A percentile compares a stretch with the other conserved stretches of the same genome.
Evolutionary conservation across 2,888 invertebrate species (phyloP).

Genomic region (Polymixis flavicincta): DNA sequence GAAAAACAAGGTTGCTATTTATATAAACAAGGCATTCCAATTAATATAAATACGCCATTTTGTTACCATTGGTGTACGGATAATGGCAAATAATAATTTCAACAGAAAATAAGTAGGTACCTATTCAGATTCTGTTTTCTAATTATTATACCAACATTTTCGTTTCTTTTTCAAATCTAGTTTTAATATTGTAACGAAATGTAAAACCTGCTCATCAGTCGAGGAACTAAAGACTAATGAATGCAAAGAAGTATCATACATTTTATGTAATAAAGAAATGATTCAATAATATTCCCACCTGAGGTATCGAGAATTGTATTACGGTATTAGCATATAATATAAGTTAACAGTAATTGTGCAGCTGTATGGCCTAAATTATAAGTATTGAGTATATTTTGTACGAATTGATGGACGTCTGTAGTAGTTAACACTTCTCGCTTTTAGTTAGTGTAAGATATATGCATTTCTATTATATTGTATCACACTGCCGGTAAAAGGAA

Average conservation of each 20-base stretch:
- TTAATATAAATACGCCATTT: conserved; percentile 50
- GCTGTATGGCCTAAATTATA: conserved; percentile 66
- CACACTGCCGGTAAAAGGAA: conserved; percentile 38
- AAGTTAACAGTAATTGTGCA: conserved; percentile 48
- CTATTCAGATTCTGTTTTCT: neutral
- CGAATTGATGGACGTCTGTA: conserved; percentile 61
- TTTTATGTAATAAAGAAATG: conserved; percentile 29
- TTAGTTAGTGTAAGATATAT: conserved; percentile 49
- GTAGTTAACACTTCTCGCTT: conserved; percentile 50
- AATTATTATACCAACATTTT: neutral
- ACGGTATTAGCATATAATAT: conserved; percentile 47
- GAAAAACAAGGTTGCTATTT: conserved; percentile 45
- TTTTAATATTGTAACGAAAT: conserved; percentile 20
- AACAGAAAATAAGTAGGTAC: neutral
- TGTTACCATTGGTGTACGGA: conserved; percentile 54
- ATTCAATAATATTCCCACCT: conserved; percentile 70
- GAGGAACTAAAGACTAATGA: conserved; percentile 31
- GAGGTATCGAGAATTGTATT: conserved; percentile 56
- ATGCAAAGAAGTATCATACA: conserved; percentile 29
- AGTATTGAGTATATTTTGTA: conserved; percentile 64
- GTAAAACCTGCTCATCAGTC: conserved; percentile 40
- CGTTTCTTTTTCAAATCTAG: conserved; percentile 9
- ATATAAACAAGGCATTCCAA: conserved; percentile 70
- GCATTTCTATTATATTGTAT: conserved; percentile 39
- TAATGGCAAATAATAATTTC: conserved; percentile 15